Base-by-base conservation (phyloP, 2,888 invertebrate species). In the Phyllotreta cruciferae region DNA sequence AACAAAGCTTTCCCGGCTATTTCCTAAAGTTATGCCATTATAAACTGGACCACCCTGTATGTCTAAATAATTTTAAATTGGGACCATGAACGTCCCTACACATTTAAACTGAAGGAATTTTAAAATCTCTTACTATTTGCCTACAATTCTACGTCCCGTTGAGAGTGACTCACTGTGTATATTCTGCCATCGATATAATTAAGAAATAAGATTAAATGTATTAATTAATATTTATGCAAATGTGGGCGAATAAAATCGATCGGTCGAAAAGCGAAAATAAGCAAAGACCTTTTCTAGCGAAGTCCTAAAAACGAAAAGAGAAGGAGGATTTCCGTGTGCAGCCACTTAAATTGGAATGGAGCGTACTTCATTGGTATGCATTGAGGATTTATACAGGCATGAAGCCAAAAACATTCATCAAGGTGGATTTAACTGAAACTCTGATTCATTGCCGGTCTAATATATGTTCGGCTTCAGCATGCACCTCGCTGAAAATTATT, bases 391-490 rank as follows among this genome's bases (percentile, higher is more conserved):
- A 81, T 81, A 80, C 80, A 81, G 81, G 81, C 81, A 80, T 80
- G 80, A 79, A 81, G 81, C 81, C 81, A 81, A 81, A 82, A 82
- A 81, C 82, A 82, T 82, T 81, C 82, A 82, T 82, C 82, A 82
- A 82, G 80, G 82, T 81, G 82, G 82, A 82, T 82, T 82, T 82
- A 80, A 79, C 81, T 81, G 81, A 81, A 81, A 81, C 81, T 81
- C 80, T 81, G 81, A 81, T 81, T 81, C 81, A 81, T 81, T 81
- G 80, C 81, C 75, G 76, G 76, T 77, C 78, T 81, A 81, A 81
- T 81, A 80, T 81, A 81, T 81, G 79, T 80, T 80, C 77, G 75
- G 80, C 76, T 79, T 79, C 78, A 75, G 76, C 76, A 73, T 76
- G 76, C 75, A 76, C 73, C 77, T 75, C 75, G 76, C 77, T 78